Conservation (phyloP, 2,888 invertebrate species). For the Lucinisca nassula region DNA sequence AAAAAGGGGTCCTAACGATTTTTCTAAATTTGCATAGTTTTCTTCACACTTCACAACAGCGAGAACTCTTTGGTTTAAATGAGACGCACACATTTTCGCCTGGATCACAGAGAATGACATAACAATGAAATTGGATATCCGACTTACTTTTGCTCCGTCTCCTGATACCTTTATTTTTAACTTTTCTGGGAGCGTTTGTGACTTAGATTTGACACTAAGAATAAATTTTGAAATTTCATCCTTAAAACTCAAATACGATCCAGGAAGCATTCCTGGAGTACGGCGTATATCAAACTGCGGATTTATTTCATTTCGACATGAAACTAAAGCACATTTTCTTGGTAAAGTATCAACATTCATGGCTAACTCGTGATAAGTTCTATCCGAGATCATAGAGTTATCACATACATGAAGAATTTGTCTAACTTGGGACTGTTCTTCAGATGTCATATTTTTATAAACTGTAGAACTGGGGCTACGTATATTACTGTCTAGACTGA, state of each 20-base stretch:
- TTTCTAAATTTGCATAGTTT: background rate
- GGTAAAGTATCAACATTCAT: background rate
- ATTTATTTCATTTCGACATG: background rate
- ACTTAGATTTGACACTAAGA: background rate
- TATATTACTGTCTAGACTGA: too few species aligned
- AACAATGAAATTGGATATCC: background rate
- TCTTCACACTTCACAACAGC: background rate
- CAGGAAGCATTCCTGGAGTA: background rate
- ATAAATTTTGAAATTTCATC: background rate
- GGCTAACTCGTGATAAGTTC: background rate
- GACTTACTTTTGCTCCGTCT: conserved; percentile 19
- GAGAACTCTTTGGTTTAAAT: background rate
- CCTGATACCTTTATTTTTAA: conserved; percentile 18
- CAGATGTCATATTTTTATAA: too few species aligned
- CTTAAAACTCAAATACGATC: background rate
- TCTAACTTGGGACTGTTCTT: background rate
- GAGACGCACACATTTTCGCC: background rate
- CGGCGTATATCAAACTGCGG: background rate
- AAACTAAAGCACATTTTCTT: background rate
- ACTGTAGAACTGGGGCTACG: too few species aligned
- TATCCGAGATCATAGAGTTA: background rate
- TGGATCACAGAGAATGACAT: background rate
- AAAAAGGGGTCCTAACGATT: background rate
- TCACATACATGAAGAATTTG: background rate
- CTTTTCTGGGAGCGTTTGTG: background rate